A percentile compares a stretch with the other conserved stretches of the same genome.
phyloP scores from a whole-genome alignment of 2,797 vertebrate genomes.

The Petrocephalus sullivani region DNA sequence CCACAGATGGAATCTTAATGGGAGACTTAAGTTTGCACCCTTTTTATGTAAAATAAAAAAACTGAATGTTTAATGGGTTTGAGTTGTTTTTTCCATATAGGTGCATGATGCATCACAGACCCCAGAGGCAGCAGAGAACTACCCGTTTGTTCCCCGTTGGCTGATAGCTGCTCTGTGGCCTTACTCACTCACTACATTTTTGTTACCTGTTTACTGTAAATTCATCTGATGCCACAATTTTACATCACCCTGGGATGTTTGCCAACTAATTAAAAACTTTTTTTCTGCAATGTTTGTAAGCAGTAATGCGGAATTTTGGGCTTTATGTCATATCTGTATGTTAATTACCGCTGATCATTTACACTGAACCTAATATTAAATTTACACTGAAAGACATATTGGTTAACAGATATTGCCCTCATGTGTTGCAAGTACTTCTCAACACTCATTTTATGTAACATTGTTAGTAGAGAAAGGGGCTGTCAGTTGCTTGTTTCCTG shows the following conservation, averaged over 20 bases:
- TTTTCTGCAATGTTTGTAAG: not conserved
- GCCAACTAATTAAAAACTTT: not conserved
- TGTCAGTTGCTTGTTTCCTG: not conserved
- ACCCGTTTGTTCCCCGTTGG: not conserved
- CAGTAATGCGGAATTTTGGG: not conserved
- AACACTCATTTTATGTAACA: not conserved
- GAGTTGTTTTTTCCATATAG: not conserved
- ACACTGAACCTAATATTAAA: not conserved
- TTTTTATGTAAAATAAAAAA: constrained; percentile 93
- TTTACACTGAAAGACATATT: not conserved
- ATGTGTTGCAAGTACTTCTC: not conserved
- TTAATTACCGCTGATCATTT: not conserved
- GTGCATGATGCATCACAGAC: not conserved
- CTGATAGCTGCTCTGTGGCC: not conserved
- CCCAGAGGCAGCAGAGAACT: not conserved
- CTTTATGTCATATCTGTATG: not conserved
- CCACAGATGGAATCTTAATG: constrained; percentile 51
- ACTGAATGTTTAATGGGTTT: constrained; percentile 56
- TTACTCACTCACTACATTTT: not conserved
- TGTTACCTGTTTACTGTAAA: not conserved
- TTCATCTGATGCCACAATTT: not conserved
- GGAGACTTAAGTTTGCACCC: constrained; percentile 81
- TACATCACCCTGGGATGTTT: not conserved
- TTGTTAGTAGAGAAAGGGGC: not conserved
- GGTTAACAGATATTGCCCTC: not conserved